These are phyloP conservation scores for Leptestheria dahalacensis DNA, from an alignment of 1,140 invertebrate species.

Conservation along the genomic window DNA sequence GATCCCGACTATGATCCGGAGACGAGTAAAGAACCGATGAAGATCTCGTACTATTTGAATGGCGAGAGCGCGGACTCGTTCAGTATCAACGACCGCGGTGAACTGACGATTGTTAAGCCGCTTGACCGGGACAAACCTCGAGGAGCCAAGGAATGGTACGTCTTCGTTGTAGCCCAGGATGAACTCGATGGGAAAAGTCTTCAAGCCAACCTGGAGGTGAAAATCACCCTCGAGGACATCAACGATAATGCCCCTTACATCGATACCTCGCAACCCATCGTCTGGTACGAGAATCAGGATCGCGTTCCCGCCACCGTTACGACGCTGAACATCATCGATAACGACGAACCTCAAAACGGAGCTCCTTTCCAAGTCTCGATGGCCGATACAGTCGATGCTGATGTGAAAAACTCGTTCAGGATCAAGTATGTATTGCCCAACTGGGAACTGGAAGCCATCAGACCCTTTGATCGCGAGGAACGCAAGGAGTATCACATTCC, in stretches of 20 bases:
- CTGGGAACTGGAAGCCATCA: conserved; percentile 1
- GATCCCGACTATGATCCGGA: conserved; percentile 57
- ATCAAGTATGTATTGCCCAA: conserved; percentile 30
- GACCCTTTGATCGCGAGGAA: conserved; percentile 70
- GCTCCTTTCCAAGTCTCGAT: conserved; percentile 61
- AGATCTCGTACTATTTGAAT: conserved; percentile 54
- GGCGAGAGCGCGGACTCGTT: conserved; percentile 9
- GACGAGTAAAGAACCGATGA: conserved; percentile 50
- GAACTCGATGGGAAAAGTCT: conserved; percentile 45
- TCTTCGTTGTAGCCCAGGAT: conserved; percentile 66
- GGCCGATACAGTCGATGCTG: conserved; percentile 43
- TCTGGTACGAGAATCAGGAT: conserved; percentile 62
- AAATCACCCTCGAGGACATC: conserved; percentile 60
- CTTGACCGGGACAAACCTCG: conserved; percentile 73
- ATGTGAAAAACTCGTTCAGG: conserved; percentile 52
- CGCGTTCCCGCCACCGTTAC: conserved; percentile 43
- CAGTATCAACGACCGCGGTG: conserved; percentile 34
- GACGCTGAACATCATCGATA: conserved; percentile 56
- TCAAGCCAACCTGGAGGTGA: conserved; percentile 45
- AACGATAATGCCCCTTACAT: conserved; percentile 81
- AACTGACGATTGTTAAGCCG: conserved; percentile 26
- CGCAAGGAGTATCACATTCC: conserved; percentile 72
- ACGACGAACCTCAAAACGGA: conserved; percentile 59
- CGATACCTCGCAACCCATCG: conserved; percentile 55
- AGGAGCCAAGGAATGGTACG: conserved; percentile 66